These are phyloP conservation scores for Cacatua alba DNA, from an alignment of 2,113 vertebrate genomes.

Conservation along the genomic window DNA sequence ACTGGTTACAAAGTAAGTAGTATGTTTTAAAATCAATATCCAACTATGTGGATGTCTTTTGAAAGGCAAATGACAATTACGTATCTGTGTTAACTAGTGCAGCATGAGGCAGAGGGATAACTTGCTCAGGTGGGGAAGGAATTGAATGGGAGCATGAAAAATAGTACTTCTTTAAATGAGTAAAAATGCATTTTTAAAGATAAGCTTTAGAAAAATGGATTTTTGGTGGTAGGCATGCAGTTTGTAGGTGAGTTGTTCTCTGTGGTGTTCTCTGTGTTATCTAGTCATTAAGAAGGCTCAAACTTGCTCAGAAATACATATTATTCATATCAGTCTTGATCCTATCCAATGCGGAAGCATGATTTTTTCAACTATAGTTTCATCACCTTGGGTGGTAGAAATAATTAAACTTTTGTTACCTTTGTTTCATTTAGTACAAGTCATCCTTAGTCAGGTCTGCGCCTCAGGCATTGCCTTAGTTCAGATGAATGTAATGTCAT, in stretches of 20 bases:
- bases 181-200: neutral
- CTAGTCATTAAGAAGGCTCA: neutral
- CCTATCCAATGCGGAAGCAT: neutral
- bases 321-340: neutral
- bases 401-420: neutral
- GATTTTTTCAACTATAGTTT: neutral
- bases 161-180: neutral
- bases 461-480: neutral
- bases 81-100: neutral
- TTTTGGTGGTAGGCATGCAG: neutral
- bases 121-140: neutral
- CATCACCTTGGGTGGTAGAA: neutral
- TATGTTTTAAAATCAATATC: neutral
- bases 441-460: neutral
- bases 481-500: neutral
- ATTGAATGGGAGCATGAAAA: neutral
- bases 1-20: neutral
- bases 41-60: neutral
- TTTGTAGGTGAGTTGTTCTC: neutral
- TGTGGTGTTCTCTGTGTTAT: neutral
- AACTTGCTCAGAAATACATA: neutral
- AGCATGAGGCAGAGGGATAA: neutral
- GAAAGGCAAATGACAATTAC: neutral
- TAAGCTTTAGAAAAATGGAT: neutral
- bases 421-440: neutral